phyloP scores from a whole-genome alignment of 2,888 invertebrate species.

The Coenonympha glycerion region DNA sequence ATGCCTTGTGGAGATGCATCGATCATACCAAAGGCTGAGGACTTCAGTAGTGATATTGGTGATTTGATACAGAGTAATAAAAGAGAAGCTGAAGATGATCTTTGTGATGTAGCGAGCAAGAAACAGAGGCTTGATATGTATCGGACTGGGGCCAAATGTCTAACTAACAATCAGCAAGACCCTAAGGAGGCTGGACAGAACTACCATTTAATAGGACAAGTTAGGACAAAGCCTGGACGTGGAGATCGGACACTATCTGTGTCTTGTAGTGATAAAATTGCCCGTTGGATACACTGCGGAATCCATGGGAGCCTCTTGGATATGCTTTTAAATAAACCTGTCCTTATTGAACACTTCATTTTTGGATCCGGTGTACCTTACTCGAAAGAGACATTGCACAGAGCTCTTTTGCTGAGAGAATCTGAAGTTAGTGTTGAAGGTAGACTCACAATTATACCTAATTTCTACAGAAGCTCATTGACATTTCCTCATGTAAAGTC shows the following conservation, averaged over 20 bases:
- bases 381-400: constrained; percentile 73
- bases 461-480: constrained; percentile 44
- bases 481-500: constrained; percentile 43
- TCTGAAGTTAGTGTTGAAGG: constrained; percentile 21
- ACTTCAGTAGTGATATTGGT: constrained; percentile 48
- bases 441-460: constrained; percentile 33
- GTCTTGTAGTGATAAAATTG: constrained; percentile 96
- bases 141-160: constrained; percentile 94
- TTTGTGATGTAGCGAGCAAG: constrained; percentile 37
- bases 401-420: constrained; percentile 67
- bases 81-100: constrained; percentile 36
- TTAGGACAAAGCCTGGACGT: constrained; percentile 92
- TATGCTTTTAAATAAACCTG: constrained; percentile 78
- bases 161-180: constrained; percentile 75
- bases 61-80: constrained; percentile 42
- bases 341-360: constrained; percentile 82
- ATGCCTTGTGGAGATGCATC: constrained; percentile 96
- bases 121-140: constrained; percentile 57
- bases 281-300: constrained; percentile 91
- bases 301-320: constrained; percentile 88
- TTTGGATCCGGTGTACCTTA: constrained; percentile 82
- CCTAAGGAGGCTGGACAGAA: constrained; percentile 67
- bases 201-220: constrained; percentile 82
- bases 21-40: constrained; percentile 79
- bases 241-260: constrained; percentile 92